A percentile compares a stretch with the other conserved stretches of the same genome.
Conservation (phyloP, 2,888 invertebrate species). For the Amphiduros pacificus region DNA sequence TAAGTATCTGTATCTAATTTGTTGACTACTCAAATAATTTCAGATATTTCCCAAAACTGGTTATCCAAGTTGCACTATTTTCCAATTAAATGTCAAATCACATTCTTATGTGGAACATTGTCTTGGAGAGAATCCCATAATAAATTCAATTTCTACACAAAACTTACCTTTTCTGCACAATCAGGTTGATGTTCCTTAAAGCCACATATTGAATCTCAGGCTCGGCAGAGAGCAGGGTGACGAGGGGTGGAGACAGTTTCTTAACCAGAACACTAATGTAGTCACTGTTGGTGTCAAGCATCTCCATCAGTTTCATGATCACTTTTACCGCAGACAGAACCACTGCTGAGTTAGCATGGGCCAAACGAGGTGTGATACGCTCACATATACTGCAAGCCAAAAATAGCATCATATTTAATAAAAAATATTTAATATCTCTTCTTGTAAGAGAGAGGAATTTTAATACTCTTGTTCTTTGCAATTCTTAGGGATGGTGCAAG, state of each 20-base stretch:
- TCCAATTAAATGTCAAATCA: too few species aligned
- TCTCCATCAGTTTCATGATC: slow-evolving; percentile 97
- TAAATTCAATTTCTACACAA: background rate
- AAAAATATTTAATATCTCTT: too few species aligned
- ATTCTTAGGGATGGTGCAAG: too few species aligned
- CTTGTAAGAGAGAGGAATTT: too few species aligned
- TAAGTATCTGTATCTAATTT: too few species aligned
- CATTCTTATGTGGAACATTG: too few species aligned
- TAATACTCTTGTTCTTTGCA: too few species aligned
- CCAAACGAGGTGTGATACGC: slow-evolving; percentile 64
- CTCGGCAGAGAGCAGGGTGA: slow-evolving; percentile 94
- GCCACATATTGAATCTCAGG: slow-evolving; percentile 99
- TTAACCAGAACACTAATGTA: slow-evolving; percentile 91
- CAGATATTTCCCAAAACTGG: too few species aligned
- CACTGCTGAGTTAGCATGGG: slow-evolving; percentile 99
- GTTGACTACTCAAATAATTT: too few species aligned
- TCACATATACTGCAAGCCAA: slow-evolving; percentile 35
- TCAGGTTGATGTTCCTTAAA: slow-evolving; percentile 94
- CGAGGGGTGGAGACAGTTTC: slow-evolving; percentile 97
- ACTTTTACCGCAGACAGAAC: slow-evolving; percentile 97
- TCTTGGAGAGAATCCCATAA: too few species aligned
- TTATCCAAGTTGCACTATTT: too few species aligned
- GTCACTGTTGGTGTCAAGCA: slow-evolving; percentile 88
- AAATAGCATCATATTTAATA: slow-evolving; percentile 29
- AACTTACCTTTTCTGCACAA: slow-evolving; percentile 83